Evolutionary conservation across 2,113 vertebrate species (phyloP), one percentile per base, ranked within the genome.

Genomic region (Eonycteris spelaea): DNA sequence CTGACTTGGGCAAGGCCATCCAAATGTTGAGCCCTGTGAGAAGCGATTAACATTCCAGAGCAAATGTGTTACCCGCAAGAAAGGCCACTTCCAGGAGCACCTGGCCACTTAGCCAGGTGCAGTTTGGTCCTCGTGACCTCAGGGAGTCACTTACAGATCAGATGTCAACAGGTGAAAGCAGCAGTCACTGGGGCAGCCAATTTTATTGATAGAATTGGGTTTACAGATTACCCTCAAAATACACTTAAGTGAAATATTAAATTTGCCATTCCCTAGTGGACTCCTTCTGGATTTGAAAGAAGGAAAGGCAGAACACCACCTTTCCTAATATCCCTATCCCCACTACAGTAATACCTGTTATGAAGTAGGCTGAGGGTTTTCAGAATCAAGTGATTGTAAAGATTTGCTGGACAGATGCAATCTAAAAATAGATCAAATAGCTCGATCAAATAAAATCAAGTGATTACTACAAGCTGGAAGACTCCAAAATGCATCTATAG

Each of bases 1-100:
- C 73, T 92, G 75, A 33, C 48, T 55, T 13, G 9, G 71, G 55
- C 61, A 70, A 71, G 11, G 53, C 7, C 0, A 90, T 80, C 59
- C 80, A 65, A 91, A 95, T 5, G 16, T 74, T 86, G 91, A 95
- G 75, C 53, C 90, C 88, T 73, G 65, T 55, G 71, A 93, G 88
- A 92, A 95, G 80, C 1, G 48, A 97, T 97, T 95, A 96, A 95
- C 84, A 97, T 96, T 96, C 96, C 97, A 95, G 35, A 96, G 57
- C 61, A 93, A 87, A 97, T 16, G 94, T 96, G 96, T 96, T 97
- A 95, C 84, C 90, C 75, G 15, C 94, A 92, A 92, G 79, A 63
- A 91, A 78, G 85, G 73, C 90, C 77, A 82, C 80, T 95, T 96
- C 53, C 90, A 74, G 80, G 71, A 90, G 96, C 94, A 97, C 96